Evolutionary conservation across 2,888 invertebrate genomes (phyloP), one percentile per base, ranked within the genome.

Genomic region (Itoplectis maculator): DNA sequence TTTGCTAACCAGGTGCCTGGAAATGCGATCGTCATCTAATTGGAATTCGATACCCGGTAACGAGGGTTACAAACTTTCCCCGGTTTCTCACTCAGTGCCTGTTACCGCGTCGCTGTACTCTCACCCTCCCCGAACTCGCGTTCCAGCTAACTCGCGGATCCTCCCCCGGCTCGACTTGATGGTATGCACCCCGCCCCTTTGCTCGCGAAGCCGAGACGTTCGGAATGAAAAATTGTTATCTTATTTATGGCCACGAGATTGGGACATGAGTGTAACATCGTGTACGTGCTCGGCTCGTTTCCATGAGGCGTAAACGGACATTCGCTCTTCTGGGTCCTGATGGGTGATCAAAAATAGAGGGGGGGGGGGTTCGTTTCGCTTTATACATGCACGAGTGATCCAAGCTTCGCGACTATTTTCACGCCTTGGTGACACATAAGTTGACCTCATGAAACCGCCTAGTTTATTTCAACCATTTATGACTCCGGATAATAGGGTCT

Each of bases 11-110:
- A 63, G 40, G 70, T 63, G 74, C 47, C 82, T 88, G 86, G 92
- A 89, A 90, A 91, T 88, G 91, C 89, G 91, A 91, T 90, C 90
- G 90, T 90, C 90, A 91, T 92, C 92, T 91, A 92, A 92, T 92
- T 92, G 92, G 90, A 92, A 92, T 91, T 91, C 90, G 90, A 91
- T 92, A 91, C 86, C 87, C 86, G 81, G 87, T 92, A 92, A 92
- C 91, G 92, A 91, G 92, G 90, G 90, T 89, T 89, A 85, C 88
- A 89, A 91, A 91, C 90, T 91, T 90, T 89, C 86, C n/a, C 87
- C 47, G 86, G 87, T 88, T 89, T 87, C 89, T 87, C 83, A 78
- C 84, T 83, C 76, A 20, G 40, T 18, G 49, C 59, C 79, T 59
- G 54, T 72, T 68, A 72, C 70, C 68, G 29, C 66, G 76, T 74